Conservation (phyloP, 2,888 invertebrate species). For the Anodontia alba region DNA sequence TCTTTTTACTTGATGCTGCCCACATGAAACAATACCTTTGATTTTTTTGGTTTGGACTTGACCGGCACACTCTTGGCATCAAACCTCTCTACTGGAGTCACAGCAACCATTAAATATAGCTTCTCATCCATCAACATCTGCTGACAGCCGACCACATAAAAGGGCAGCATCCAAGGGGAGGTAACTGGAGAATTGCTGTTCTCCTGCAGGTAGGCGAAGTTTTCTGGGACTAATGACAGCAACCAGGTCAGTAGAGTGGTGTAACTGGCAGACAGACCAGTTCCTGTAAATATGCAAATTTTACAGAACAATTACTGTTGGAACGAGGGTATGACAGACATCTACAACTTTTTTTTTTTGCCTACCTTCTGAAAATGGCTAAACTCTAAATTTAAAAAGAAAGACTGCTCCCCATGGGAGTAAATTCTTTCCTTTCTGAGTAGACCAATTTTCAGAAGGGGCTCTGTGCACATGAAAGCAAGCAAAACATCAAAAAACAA, state of each 20-base stretch:
- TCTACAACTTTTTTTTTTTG: no score
- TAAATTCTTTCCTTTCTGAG: no score
- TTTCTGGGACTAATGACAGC: constrained; percentile 78
- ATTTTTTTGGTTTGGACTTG: constrained; percentile 73
- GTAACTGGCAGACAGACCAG: constrained; percentile 79
- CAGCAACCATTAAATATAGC: constrained; percentile 76
- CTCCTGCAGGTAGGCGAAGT: constrained; percentile 71
- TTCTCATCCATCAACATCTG: constrained; percentile 79
- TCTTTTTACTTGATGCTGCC: no score
- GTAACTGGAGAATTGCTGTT: constrained; percentile 20
- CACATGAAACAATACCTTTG: constrained; percentile 75
- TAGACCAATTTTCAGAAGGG: no score
- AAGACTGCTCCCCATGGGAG: no score
- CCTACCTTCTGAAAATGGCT: no score
- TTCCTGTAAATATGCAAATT: constrained; percentile 66
- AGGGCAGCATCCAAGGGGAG: constrained; percentile 66
- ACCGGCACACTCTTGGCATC: constrained; percentile 61
- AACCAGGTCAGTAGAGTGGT: constrained; percentile 80
- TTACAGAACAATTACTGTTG: neutral
- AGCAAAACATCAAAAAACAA: no score
- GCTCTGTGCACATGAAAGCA: no score
- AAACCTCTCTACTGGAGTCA: constrained; percentile 75
- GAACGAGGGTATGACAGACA: no score
- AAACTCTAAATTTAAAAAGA: no score
- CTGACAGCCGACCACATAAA: constrained; percentile 81